These are phyloP conservation scores for Schrankia costaestrigalis DNA, from an alignment of 2,888 invertebrate genomes.

Conservation along the genomic window DNA sequence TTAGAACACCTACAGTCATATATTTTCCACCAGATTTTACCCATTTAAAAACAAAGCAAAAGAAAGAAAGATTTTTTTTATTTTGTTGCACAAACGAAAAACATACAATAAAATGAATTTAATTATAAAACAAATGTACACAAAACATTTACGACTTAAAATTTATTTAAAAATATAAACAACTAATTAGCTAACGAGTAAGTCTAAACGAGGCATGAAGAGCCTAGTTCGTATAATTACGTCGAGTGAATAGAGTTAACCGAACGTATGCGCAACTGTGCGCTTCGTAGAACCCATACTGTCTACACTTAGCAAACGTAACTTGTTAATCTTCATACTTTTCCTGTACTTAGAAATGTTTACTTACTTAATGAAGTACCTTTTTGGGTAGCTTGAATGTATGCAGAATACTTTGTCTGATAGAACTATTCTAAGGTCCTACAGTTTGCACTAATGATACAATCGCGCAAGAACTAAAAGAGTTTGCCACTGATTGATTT, in stretches of 20 bases:
- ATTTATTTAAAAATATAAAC: background rate
- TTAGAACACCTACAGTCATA: no score
- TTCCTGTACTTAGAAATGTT: constrained; percentile 28
- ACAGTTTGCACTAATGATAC: no score
- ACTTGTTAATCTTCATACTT: constrained; percentile 31
- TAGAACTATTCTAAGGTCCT: no score
- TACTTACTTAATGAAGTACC: constrained; percentile 7
- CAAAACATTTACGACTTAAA: no score
- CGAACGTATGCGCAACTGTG: constrained; percentile 35
- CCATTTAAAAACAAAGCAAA: no score
- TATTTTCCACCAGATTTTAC: no score
- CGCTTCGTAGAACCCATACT: constrained; percentile 35
- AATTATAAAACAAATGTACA: no score
- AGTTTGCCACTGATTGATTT: no score
- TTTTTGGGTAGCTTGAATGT: constrained; percentile 5
- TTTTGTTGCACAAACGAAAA: no score
- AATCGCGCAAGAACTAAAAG: no score
- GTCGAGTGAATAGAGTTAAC: constrained; percentile 39
- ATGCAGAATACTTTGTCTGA: background rate
- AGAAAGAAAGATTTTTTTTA: no score
- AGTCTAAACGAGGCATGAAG: constrained; percentile 34
- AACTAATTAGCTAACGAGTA: constrained; percentile 1
- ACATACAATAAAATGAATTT: no score
- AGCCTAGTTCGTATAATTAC: constrained; percentile 42
- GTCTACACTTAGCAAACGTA: constrained; percentile 28